Conservation (phyloP, 1,140 invertebrate species). For the Atta texana region DNA sequence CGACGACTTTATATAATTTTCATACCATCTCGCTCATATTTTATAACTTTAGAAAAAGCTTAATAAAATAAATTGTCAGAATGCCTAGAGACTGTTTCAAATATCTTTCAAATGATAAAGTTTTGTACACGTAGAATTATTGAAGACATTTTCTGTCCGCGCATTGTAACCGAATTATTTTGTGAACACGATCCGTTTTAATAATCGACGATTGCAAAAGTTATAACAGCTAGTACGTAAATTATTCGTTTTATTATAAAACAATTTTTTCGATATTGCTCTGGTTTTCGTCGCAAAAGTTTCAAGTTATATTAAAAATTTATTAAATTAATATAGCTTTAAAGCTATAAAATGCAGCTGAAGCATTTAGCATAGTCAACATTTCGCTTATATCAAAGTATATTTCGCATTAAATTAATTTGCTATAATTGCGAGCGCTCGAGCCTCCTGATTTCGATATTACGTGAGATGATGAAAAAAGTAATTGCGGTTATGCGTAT, state of each 20-base stretch:
- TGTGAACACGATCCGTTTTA: background rate
- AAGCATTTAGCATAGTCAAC: constrained; percentile 14
- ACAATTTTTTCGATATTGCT: background rate
- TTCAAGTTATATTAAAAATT: background rate
- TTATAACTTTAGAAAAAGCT: constrained; percentile 37
- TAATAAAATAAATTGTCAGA: background rate
- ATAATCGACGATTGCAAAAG: background rate
- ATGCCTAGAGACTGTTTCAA: background rate
- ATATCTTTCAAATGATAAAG: background rate
- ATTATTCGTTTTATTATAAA: background rate
- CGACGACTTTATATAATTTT: constrained; percentile 49
- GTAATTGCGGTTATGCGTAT: constrained; percentile 40
- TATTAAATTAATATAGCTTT: constrained; percentile 18
- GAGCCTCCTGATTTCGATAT: constrained; percentile 33
- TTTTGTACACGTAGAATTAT: constrained; percentile 4
- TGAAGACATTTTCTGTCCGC: background rate
- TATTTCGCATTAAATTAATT: constrained; percentile 27
- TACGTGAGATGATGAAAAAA: constrained; percentile 25
- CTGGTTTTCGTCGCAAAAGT: background rate
- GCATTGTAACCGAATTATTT: background rate
- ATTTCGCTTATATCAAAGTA: constrained; percentile 14
- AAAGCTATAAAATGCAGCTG: background rate
- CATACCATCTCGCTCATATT: constrained; percentile 47
- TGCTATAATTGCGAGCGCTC: constrained; percentile 30
- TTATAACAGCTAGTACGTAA: background rate